Percentiles rank a stretch among this genome's conserved stretches.
Evolutionary conservation across 35 echinoderm and acorn worm genomes (phyloP).

Genomic region (Heliocidaris tuberculata): DNA sequence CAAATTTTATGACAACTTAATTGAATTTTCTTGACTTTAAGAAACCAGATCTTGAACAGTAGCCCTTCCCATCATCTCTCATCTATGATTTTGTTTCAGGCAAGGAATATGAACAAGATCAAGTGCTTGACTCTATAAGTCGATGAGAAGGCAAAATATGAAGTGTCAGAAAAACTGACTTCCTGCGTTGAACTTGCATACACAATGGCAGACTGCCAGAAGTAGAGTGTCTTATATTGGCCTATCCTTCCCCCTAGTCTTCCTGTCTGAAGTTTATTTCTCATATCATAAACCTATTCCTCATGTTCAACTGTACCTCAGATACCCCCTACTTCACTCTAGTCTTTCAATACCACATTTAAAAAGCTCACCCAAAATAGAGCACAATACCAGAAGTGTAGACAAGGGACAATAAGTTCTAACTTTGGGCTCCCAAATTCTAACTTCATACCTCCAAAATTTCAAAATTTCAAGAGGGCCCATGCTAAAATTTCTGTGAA

Average conservation of each 20-base stretch:
- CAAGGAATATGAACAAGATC: background rate
- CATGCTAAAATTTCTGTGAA: too few relatives aligned
- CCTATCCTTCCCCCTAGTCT: constrained; percentile 7
- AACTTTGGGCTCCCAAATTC: too few relatives aligned
- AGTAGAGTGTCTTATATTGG: background rate
- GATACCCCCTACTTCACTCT: too few relatives aligned
- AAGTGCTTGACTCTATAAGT: background rate
- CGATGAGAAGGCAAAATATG: background rate
- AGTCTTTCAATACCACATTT: too few relatives aligned
- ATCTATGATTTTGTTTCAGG: background rate
- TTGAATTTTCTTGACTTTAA: background rate
- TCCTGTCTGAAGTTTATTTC: background rate
- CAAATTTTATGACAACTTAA: background rate
- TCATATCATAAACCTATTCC: background rate
- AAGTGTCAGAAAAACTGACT: background rate
- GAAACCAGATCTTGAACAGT: background rate
- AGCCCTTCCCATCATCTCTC: background rate
- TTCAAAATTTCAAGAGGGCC: too few relatives aligned
- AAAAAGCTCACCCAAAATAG: too few relatives aligned
- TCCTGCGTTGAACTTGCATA: background rate
- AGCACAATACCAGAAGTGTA: too few relatives aligned
- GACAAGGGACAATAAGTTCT: too few relatives aligned
- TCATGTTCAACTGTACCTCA: too few relatives aligned
- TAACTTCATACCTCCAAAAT: too few relatives aligned
- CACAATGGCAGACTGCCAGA: constrained; percentile 8